phyloP scores from a whole-genome alignment of 2,113 vertebrate species.

The Corydoras sp. region DNA sequence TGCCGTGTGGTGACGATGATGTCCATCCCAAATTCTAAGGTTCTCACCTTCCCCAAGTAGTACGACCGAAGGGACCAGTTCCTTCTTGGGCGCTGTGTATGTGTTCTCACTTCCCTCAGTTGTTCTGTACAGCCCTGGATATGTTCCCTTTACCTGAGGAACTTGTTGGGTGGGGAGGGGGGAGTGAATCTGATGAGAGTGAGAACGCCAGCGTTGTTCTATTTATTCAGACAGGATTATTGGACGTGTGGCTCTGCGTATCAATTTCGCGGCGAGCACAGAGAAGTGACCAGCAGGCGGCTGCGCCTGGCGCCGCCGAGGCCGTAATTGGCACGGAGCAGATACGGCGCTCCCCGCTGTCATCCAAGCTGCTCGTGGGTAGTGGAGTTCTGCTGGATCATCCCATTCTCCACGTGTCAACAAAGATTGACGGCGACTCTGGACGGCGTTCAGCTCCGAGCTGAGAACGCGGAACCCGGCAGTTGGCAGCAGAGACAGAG shows the following conservation, averaged over 20 bases:
- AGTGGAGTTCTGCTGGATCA: slow-evolving; percentile 16
- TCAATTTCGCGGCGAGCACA: slow-evolving; percentile 23
- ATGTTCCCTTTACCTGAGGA: too few relatives aligned
- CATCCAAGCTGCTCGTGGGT: slow-evolving; percentile 41
- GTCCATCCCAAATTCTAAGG: too few relatives aligned
- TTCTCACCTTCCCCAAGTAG: too few relatives aligned
- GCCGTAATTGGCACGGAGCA: slow-evolving; percentile 31
- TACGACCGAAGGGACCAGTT: too few relatives aligned
- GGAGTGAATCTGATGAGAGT: too few relatives aligned
- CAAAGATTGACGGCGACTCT: slow-evolving; percentile 24
- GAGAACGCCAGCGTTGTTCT: too few relatives aligned
- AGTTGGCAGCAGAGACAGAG: background rate
- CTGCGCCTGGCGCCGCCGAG: slow-evolving; percentile 38
- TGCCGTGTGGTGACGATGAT: too few relatives aligned
- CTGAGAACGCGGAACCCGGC: background rate
- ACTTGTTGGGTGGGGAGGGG: too few relatives aligned
- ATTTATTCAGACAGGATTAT: slow-evolving; percentile 21
- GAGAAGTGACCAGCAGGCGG: slow-evolving; percentile 46
- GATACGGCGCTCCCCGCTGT: slow-evolving; percentile 35
- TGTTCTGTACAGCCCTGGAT: too few relatives aligned
- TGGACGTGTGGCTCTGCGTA: slow-evolving; percentile 31
- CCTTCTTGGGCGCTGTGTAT: too few relatives aligned
- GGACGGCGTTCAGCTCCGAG: slow-evolving; percentile 10
- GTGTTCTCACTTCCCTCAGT: too few relatives aligned
- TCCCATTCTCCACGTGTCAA: slow-evolving; percentile 19